Percentiles rank a stretch among this genome's conserved stretches.
These are phyloP conservation scores for Drosophila kepulauana DNA, from an alignment of 1,140 invertebrate species.

Conservation along the genomic window DNA sequence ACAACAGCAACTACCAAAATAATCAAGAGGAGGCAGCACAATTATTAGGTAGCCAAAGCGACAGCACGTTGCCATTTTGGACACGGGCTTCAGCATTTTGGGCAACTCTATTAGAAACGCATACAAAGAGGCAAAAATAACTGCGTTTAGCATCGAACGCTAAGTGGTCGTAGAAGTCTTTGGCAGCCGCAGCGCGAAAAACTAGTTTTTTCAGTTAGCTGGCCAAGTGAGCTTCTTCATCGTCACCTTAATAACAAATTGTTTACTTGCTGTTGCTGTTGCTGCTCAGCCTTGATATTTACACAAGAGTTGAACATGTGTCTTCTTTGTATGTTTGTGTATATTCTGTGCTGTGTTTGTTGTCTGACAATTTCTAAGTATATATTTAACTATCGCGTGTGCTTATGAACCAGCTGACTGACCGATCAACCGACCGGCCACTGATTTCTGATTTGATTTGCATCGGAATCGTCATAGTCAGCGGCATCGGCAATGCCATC, in stretches of 20 bases:
- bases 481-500: conserved; percentile 41
- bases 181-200: conserved; percentile 37
- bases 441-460: conserved; percentile 44
- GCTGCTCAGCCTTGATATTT: conserved; percentile 66
- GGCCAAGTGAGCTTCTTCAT: conserved; percentile 45
- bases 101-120: conserved; percentile 72
- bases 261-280: conserved; percentile 32
- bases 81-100: conserved; percentile 58
- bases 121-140: background rate
- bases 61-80: conserved; percentile 60
- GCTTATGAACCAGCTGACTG: conserved; percentile 23
- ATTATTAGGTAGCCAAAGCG: conserved; percentile 61
- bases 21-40: conserved; percentile 24
- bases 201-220: conserved; percentile 55
- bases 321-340: background rate
- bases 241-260: conserved; percentile 73
- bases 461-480: conserved; percentile 23
- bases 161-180: conserved; percentile 46
- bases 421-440: conserved; percentile 36
- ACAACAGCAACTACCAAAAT: conserved; percentile 17
- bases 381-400: conserved; percentile 48
- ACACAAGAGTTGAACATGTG: conserved; percentile 48
- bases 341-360: conserved; percentile 25
- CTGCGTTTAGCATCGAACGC: conserved; percentile 47
- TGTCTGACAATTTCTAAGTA: conserved; percentile 43